Percentiles rank a stretch among this genome's conserved stretches.
Evolutionary conservation across 2,797 vertebrate genomes (phyloP).

Genomic region (Mormyrops boulengeri): DNA sequence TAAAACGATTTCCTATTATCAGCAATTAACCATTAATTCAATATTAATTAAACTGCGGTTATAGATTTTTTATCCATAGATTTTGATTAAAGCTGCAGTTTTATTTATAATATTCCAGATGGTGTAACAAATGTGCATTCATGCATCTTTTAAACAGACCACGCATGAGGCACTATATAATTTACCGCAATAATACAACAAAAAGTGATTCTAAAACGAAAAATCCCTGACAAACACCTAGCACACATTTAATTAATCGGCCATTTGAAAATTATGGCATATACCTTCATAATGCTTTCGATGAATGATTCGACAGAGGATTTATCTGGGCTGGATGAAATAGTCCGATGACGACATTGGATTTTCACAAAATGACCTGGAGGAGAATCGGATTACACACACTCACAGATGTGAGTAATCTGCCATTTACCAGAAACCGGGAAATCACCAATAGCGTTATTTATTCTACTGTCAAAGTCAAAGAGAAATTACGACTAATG

Average conservation of each 20-base stretch:
- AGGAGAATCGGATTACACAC: constrained; percentile 64
- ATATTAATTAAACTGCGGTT: neutral
- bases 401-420: constrained; percentile 65
- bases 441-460: constrained; percentile 36
- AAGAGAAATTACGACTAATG: constrained; percentile 5
- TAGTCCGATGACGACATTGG: constrained; percentile 61
- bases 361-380: constrained; percentile 64
- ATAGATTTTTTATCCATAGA: neutral
- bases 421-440: constrained; percentile 53
- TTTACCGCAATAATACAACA: neutral
- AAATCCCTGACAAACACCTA: neutral
- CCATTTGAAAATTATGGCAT: neutral
- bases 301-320: constrained; percentile 42
- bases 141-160: neutral
- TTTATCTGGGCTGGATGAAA: constrained; percentile 46
- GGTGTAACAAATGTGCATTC: neutral
- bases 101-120: neutral
- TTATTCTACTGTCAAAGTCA: constrained; percentile 9
- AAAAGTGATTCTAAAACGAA: neutral
- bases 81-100: neutral
- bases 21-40: neutral
- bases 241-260: neutral
- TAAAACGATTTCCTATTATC: neutral
- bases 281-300: constrained; percentile 9
- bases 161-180: neutral